phyloP scores from a whole-genome alignment of 1,140 invertebrate species.

The Pissodes strobi region DNA sequence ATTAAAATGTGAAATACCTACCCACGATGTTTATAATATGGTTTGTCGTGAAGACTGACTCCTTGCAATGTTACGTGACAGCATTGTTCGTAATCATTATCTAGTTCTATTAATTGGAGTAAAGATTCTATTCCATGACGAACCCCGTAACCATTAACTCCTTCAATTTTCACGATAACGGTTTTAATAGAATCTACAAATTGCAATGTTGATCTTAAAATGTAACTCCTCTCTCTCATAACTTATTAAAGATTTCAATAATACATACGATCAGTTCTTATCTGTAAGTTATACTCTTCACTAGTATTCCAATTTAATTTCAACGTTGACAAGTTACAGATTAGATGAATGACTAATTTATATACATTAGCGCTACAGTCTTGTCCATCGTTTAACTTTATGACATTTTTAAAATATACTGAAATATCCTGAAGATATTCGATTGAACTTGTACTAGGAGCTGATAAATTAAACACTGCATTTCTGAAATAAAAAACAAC shows the following conservation, averaged over 20 bases:
- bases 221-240: background rate
- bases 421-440: constrained; percentile 1
- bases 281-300: constrained; percentile 66
- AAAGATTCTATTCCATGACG: constrained; percentile 78
- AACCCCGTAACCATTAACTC: constrained; percentile 72
- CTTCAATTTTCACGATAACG: constrained; percentile 64
- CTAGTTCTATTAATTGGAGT: constrained; percentile 66
- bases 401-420: background rate
- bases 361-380: background rate
- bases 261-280: constrained; percentile 60
- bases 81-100: constrained; percentile 35
- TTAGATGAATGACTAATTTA: constrained; percentile 7
- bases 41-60: constrained; percentile 68
- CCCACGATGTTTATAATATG: constrained; percentile 72
- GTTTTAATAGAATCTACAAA: constrained; percentile 55
- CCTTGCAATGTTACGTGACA: constrained; percentile 57
- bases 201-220: constrained; percentile 3
- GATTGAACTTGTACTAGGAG: background rate
- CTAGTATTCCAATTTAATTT: constrained; percentile 59
- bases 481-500: constrained; percentile 1
- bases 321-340: background rate
- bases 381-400: background rate
- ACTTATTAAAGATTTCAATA: background rate
- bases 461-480: background rate
- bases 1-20: no score